Percentiles rank a stretch among this genome's conserved stretches.
phyloP scores from a whole-genome alignment of 2,888 invertebrate species.

The Aleiodes alternator region DNA sequence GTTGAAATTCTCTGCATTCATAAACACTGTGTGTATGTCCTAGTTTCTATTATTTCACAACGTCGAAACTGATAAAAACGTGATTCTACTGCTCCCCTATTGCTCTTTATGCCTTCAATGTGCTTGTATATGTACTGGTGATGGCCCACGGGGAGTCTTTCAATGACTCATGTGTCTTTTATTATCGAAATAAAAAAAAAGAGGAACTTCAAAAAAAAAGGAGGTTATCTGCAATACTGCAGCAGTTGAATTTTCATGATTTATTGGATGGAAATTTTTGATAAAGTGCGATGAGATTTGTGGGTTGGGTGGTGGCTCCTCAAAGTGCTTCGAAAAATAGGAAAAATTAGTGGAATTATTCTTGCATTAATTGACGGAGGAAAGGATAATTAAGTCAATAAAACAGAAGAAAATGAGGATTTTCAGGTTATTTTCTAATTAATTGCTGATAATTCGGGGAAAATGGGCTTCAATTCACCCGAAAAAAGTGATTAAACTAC shows the following conservation, averaged over 20 bases:
- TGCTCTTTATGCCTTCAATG: constrained; percentile 52
- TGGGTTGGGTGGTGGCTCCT: neutral
- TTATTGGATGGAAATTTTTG: constrained; percentile 14
- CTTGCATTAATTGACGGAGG: too few relatives aligned
- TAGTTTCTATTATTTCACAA: constrained; percentile 60
- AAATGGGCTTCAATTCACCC: too few relatives aligned
- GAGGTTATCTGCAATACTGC: constrained; percentile 23
- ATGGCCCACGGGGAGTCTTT: constrained; percentile 50
- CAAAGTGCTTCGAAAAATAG: neutral
- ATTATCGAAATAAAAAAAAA: constrained; percentile 48
- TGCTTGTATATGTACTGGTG: constrained; percentile 45
- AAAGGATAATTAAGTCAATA: too few relatives aligned
- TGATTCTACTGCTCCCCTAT: constrained; percentile 45
- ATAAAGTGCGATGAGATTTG: neutral
- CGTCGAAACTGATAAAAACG: constrained; percentile 44
- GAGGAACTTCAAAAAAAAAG: neutral
- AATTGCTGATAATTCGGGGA: too few relatives aligned
- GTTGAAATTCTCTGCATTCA: constrained; percentile 32
- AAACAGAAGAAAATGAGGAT: too few relatives aligned
- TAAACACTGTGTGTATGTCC: constrained; percentile 60
- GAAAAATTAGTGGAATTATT: too few relatives aligned
- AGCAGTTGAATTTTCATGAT: constrained; percentile 49
- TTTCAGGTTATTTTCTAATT: too few relatives aligned
- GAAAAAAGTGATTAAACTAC: too few relatives aligned
- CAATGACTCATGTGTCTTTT: constrained; percentile 39